Evolutionary conservation across 2,888 invertebrate species (phyloP).

Genomic region (Drosophila cyrtoloma): DNA sequence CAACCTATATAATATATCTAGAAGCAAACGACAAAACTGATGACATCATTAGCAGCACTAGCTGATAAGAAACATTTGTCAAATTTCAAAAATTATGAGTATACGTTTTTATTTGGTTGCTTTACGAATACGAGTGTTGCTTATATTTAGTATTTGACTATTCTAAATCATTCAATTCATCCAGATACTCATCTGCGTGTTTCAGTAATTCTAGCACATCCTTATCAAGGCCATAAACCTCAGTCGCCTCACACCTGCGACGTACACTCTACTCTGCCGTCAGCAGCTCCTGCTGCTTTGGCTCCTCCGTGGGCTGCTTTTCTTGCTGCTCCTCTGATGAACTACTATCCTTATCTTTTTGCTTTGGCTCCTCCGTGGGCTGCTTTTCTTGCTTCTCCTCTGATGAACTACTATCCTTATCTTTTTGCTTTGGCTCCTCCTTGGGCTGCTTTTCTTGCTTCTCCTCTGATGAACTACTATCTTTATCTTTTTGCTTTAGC

Average conservation of each 20-base stretch:
- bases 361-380: neutral
- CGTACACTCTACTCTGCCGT: neutral
- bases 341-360: neutral
- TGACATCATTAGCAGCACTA: neutral
- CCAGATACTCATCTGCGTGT: too few species aligned
- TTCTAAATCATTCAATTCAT: neutral
- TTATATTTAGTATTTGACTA: neutral
- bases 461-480: conserved; percentile 13
- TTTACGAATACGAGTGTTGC: neutral
- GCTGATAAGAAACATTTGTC: neutral
- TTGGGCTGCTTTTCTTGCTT: neutral
- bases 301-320: neutral
- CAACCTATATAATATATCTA: neutral
- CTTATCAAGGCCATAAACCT: too few species aligned
- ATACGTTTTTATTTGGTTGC: neutral
- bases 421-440: neutral
- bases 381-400: conserved; percentile 9
- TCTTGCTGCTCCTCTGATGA: conserved; percentile 1
- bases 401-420: neutral
- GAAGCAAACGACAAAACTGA: neutral
- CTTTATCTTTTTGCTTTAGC: neutral
- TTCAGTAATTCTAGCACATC: too few species aligned
- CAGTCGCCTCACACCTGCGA: neutral
- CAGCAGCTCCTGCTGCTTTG: neutral
- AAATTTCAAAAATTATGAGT: neutral